Conservation (phyloP, 2,888 invertebrate genomes). For the Spodoptera exigua region DNA sequence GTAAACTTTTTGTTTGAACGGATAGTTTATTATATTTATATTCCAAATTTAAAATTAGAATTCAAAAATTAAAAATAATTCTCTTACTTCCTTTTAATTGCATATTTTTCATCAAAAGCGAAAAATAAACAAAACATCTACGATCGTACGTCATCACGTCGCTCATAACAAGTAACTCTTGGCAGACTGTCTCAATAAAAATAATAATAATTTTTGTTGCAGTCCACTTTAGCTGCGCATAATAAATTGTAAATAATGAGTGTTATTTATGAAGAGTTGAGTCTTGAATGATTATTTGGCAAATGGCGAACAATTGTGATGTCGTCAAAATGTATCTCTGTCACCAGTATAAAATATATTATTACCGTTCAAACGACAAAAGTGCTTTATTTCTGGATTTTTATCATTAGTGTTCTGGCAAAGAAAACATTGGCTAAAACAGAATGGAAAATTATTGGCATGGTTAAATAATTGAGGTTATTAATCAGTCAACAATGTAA, state of each 20-base stretch:
- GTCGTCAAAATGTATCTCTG: conserved; percentile 36
- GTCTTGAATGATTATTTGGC: conserved; percentile 50
- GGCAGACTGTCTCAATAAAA: conserved; percentile 13
- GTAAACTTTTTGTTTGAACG: no score
- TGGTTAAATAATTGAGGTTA: conserved; percentile 21
- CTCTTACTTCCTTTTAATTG: no score
- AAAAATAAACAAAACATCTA: no score
- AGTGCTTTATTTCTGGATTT: conserved; percentile 35
- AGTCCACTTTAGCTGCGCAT: conserved; percentile 19
- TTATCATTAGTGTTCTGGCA: conserved; percentile 30
- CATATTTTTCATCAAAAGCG: no score
- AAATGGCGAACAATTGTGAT: conserved; percentile 33
- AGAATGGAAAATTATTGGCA: conserved; percentile 4
- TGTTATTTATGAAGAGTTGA: conserved; percentile 38
- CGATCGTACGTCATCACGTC: no score
- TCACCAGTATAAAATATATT: conserved; percentile 27
- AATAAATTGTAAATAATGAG: conserved; percentile 38
- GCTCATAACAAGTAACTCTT: conserved; percentile 1
- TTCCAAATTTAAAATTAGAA: no score
- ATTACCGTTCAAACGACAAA: conserved; percentile 16
- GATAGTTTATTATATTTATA: no score
- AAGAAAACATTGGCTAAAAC: background rate
- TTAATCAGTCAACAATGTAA: background rate
- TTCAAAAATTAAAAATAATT: no score
- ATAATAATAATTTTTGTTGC: conserved; percentile 19